Evolutionary conservation across 1,140 invertebrate genomes (phyloP).

Genomic region (Drosophila ironensis): DNA sequence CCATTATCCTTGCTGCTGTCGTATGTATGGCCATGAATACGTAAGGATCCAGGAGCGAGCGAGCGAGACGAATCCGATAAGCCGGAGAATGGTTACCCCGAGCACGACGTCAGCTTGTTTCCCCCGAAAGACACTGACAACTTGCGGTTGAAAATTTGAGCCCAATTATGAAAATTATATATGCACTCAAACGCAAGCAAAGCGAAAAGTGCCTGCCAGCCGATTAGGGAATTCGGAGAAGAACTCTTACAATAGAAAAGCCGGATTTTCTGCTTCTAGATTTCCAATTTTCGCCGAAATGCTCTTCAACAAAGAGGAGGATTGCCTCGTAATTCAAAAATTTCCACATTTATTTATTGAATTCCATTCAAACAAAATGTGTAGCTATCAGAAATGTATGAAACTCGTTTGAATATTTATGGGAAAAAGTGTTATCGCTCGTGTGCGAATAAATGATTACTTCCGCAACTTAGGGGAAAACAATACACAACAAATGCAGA

Average conservation of each 20-base stretch:
- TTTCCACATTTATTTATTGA: background rate
- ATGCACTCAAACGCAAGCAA: background rate
- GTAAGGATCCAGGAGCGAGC: slow-evolving; percentile 7
- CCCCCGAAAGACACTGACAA: slow-evolving; percentile 1
- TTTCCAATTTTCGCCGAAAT: too few relatives aligned
- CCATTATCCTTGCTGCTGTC: background rate
- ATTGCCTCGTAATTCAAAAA: too few relatives aligned
- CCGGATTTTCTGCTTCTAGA: too few relatives aligned
- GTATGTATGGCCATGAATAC: slow-evolving; percentile 23
- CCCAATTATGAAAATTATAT: slow-evolving; percentile 6
- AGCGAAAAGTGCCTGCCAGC: background rate
- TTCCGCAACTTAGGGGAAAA: too few relatives aligned
- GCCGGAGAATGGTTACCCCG: slow-evolving; percentile 19
- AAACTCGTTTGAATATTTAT: background rate
- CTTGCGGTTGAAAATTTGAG: slow-evolving; percentile 12
- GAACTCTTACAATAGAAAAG: too few relatives aligned
- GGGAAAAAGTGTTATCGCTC: background rate
- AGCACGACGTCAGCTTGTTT: slow-evolving; percentile 6
- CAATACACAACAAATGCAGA: too few relatives aligned
- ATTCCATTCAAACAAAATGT: background rate
- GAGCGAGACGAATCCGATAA: slow-evolving; percentile 28
- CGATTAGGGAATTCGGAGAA: background rate
- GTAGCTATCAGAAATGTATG: background rate
- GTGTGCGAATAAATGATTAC: background rate
- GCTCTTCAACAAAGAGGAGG: too few relatives aligned